Conservation (phyloP, 2,888 invertebrate species). For the Sympetrum striolatum region DNA sequence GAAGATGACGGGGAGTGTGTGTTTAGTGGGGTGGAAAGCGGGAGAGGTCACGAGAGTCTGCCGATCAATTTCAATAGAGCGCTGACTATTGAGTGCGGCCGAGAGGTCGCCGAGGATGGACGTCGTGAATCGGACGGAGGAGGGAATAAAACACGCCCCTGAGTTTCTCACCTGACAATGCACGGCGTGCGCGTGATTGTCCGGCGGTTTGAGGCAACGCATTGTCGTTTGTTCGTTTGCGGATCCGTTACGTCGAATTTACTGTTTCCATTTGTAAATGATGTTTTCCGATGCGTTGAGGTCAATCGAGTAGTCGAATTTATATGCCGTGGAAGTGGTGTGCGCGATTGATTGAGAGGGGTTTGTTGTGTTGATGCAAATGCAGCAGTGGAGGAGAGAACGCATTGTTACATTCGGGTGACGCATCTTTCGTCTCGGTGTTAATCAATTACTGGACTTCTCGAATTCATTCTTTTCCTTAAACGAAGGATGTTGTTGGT, state of each 20-base stretch:
- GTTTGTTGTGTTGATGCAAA: neutral
- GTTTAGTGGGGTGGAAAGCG: constrained; percentile 1
- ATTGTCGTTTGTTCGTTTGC: neutral
- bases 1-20: neutral
- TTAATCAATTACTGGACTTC: too few species aligned
- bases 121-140: neutral
- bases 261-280: neutral
- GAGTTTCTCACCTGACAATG: neutral
- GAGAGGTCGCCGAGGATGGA: neutral
- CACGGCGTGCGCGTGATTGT: neutral
- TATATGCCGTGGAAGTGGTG: neutral
- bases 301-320: neutral
- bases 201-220: neutral
- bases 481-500: too few species aligned
- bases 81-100: neutral
- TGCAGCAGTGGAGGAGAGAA: neutral
- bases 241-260: neutral
- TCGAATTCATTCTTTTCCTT: too few species aligned
- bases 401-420: too few species aligned
- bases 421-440: too few species aligned
- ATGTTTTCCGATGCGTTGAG: neutral
- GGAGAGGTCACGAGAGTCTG: constrained; percentile 17
- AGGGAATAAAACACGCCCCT: neutral
- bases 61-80: constrained; percentile 41
- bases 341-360: neutral